Base-by-base conservation (phyloP, 2,888 invertebrate genomes). In the Prosapia bicincta region DNA sequence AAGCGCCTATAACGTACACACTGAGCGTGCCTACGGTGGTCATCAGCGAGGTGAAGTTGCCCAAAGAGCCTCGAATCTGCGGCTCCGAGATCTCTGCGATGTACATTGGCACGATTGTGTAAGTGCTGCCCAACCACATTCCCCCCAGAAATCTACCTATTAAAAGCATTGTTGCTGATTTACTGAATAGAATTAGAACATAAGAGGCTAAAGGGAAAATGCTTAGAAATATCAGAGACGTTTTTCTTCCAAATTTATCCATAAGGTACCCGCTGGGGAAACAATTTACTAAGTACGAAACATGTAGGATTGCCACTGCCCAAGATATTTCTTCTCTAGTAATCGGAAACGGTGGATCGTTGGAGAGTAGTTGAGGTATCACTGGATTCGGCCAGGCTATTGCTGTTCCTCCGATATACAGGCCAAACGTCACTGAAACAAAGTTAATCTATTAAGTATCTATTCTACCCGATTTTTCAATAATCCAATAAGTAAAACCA, bases 1-100 rank as follows among this genome's bases (percentile, higher is more conserved):
- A 80, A 6, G 80, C 78, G 5, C 80, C 80, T n/a, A 79, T 54
- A 20, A 54, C 13, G 20, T 54, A 54, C 20, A 20, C 54, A 2
- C 3, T 10, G 3, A 54, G 20, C 1, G 54, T 54, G 20, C 54
- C 54, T 3, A 54, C 1, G 20, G n/a, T 54, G 3, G 20, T 20
- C 54, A 54, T 54, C 54, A 54, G 20, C 5, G 20, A 5, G 13
- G 54, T 54, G 13, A 54, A 54, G 20, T 20, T 54, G 1, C 54
- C 54, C 1, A 54, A 20, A 20, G 54, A 54, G 9, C 54, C 54
- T 54, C 54, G n/a, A 9, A 54, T 54, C 20, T 54, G 54, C 3
- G 54, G 54, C 9, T 54, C 54, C 3, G 54, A 54, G 13, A 54
- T 54, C 13, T 54, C 54, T 2, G 54, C 54, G 6, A 20, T 20